Evolutionary conservation across 2,888 invertebrate species (phyloP).

Genomic region (Urechis unicinctus): DNA sequence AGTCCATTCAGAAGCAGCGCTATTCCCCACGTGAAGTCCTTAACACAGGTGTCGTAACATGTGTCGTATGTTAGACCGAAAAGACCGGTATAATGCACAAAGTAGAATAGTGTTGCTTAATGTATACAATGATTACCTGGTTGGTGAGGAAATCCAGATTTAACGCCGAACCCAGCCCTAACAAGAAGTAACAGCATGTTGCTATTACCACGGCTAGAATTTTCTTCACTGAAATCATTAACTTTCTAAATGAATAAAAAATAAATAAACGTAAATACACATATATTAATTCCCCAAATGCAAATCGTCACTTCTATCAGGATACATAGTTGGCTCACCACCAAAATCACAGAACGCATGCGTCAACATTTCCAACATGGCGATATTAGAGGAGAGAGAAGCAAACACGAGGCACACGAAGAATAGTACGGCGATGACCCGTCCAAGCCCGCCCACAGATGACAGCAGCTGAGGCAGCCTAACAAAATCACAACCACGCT

Average conservation of each 20-base stretch:
- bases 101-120: no score
- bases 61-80: no score
- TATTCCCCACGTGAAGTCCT: constrained; percentile 45
- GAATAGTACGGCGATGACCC: neutral
- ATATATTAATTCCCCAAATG: no score
- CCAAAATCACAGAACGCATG: constrained; percentile 31
- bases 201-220: neutral
- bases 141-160: constrained; percentile 34
- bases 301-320: no score
- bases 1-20: constrained; percentile 38
- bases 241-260: no score
- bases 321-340: neutral
- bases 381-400: constrained; percentile 37
- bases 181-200: neutral
- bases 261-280: no score
- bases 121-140: constrained; percentile 26
- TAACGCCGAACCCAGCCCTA: constrained; percentile 32
- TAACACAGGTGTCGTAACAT: constrained; percentile 1
- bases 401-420: constrained; percentile 27
- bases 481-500: no score
- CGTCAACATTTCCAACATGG: constrained; percentile 30
- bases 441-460: neutral
- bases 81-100: no score
- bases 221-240: no score
- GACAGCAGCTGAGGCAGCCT: neutral